Percentiles rank a stretch among this genome's conserved stretches.
phyloP scores from a whole-genome alignment of 2,797 vertebrate species.

The Apogon hyalosoma region DNA sequence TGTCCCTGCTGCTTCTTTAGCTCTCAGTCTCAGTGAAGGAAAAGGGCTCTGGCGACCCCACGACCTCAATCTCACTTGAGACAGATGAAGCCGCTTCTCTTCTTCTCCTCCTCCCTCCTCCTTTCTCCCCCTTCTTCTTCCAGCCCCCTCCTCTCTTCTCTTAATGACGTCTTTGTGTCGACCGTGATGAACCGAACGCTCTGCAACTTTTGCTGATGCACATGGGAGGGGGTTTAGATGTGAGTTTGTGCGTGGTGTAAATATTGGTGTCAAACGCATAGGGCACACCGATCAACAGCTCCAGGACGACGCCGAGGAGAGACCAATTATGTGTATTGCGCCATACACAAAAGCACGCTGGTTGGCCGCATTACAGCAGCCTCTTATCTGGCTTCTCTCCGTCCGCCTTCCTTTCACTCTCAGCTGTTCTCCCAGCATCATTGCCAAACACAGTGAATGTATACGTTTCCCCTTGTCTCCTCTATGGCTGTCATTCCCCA shows the following conservation, averaged over 20 bases:
- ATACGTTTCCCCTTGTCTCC: conserved; percentile 17
- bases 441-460: conserved; percentile 33
- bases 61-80: conserved; percentile 84
- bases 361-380: conserved; percentile 61
- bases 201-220: conserved; percentile 65
- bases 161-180: conserved; percentile 71
- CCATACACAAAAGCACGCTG: conserved; percentile 68
- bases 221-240: background rate
- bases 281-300: conserved; percentile 66
- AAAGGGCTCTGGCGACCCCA: conserved; percentile 73
- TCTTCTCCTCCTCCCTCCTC: conserved; percentile 20
- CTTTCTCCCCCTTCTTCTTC: conserved; percentile 4
- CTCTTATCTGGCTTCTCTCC: conserved; percentile 67
- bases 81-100: conserved; percentile 78
- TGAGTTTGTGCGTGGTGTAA: conserved; percentile 59
- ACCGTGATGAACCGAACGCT: conserved; percentile 65
- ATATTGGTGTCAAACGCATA: conserved; percentile 78
- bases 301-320: conserved; percentile 50
- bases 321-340: conserved; percentile 71
- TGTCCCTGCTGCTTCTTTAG: conserved; percentile 50
- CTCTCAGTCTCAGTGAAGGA: conserved; percentile 67
- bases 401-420: conserved; percentile 50
- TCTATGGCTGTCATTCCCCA: conserved; percentile 37
- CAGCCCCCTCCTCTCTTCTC: conserved; percentile 37
- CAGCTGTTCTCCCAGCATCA: conserved; percentile 23